Base-by-base conservation (phyloP, 1,140 invertebrate genomes). In the Hypothenemus hampei region DNA sequence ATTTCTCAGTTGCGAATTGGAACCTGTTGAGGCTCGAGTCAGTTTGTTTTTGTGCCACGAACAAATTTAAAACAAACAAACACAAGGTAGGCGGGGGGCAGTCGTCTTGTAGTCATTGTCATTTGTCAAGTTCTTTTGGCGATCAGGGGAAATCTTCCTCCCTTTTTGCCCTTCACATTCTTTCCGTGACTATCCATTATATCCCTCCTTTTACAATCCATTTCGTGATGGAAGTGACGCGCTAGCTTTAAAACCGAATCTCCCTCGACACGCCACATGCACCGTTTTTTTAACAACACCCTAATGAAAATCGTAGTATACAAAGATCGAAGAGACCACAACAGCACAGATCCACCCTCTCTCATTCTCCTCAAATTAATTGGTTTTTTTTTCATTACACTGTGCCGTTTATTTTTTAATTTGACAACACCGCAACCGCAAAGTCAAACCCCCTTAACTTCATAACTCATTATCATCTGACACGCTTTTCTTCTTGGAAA, bases 81-180 rank as follows among this genome's bases (percentile, higher is more conserved):
- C 8, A 37, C n/a, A 13, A 37, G 18, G 35, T 15, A 37, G 13
- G 11, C 35, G 15, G 7, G 7, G 16, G 11, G n/a, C n/a, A n/a
- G n/a, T n/a, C n/a, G n/a, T n/a, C 3, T 15, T 15, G n/a, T 15
- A 37, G 18, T 37, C n/a, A 16, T 16, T 11, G 8, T 16, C 35
- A 37, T 37, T 37, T 37, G 35, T 37, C 35, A 37, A 16, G 11
- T 15, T 16, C n/a, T n/a, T n/a, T n/a, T n/a, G 35, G n/a, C 35
- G 18, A 37, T 37, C 35, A 37, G n/a, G 13, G 35, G 18, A n/a
- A 37, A 37, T 15, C 35, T 15, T 37, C 18, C 35, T 37, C 35
- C 35, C 18, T 15, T 37, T 37, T 37, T 16, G 35, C n/a, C 35
- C n/a, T 37, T 37, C 35, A n/a, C n/a, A 15, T 37, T 11, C 16